Conservation (phyloP, 2,113 vertebrate species). For the Okapia johnstoni region DNA sequence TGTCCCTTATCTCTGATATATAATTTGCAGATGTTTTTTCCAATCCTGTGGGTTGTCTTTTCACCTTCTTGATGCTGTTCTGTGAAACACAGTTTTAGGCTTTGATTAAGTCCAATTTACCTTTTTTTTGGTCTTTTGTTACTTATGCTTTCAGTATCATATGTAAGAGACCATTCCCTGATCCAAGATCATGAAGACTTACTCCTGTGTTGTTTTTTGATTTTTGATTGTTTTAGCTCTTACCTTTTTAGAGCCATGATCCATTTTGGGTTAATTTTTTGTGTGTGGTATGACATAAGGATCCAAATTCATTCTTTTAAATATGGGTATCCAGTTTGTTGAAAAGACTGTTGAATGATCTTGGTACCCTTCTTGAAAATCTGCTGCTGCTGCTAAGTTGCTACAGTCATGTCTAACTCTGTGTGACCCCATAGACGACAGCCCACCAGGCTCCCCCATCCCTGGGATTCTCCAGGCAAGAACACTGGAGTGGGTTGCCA, state of each 20-base stretch:
- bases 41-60: background rate
- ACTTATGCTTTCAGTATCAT: background rate
- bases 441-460: too few species aligned
- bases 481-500: too few species aligned
- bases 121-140: background rate
- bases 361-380: background rate
- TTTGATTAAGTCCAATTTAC: background rate
- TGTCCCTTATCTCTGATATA: background rate
- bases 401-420: too few species aligned
- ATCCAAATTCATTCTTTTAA: background rate
- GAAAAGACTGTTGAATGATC: background rate
- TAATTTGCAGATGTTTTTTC: background rate
- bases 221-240: background rate
- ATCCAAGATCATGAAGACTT: background rate
- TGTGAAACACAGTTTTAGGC: background rate
- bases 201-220: background rate
- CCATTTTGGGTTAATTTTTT: background rate
- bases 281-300: background rate
- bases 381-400: too few species aligned
- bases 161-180: background rate
- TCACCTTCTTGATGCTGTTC: background rate
- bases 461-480: too few species aligned
- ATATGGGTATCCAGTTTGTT: background rate
- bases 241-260: background rate
- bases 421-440: too few species aligned